phyloP scores from a whole-genome alignment of 2,113 vertebrate genomes.

The Pristiophorus japonicus region DNA sequence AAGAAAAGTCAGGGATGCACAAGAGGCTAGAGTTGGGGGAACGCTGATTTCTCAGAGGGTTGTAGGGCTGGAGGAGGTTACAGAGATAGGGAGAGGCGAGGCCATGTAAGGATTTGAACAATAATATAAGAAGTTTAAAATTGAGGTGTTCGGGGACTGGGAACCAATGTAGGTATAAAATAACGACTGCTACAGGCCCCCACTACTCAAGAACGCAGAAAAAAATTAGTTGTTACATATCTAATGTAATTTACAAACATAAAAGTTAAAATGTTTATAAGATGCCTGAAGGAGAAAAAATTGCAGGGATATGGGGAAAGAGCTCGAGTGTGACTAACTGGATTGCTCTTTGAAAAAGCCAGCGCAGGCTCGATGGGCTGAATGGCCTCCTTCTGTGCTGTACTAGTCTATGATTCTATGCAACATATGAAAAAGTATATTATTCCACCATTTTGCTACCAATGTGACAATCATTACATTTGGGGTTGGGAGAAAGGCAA shows the following conservation, averaged over 20 bases:
- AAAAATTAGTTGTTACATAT: background rate
- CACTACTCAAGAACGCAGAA: background rate
- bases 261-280: background rate
- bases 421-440: background rate
- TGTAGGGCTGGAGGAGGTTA: background rate
- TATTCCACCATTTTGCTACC: background rate
- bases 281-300: background rate
- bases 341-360: too few species aligned
- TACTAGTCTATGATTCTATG: too few species aligned
- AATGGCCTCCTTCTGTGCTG: too few species aligned
- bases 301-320: too few species aligned
- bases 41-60: background rate
- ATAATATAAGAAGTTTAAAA: background rate
- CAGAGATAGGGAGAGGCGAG: background rate
- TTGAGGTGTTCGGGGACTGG: background rate
- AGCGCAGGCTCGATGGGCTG: too few species aligned
- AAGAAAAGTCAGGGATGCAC: background rate
- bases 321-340: too few species aligned
- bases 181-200: background rate
- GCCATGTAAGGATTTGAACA: background rate
- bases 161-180: background rate
- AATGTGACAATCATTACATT: background rate
- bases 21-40: background rate
- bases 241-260: background rate
- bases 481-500: background rate